A percentile compares a stretch with the other conserved stretches of the same genome.
phyloP scores from a whole-genome alignment of 2,797 vertebrate species.

The Sphaeramia orbicularis region DNA sequence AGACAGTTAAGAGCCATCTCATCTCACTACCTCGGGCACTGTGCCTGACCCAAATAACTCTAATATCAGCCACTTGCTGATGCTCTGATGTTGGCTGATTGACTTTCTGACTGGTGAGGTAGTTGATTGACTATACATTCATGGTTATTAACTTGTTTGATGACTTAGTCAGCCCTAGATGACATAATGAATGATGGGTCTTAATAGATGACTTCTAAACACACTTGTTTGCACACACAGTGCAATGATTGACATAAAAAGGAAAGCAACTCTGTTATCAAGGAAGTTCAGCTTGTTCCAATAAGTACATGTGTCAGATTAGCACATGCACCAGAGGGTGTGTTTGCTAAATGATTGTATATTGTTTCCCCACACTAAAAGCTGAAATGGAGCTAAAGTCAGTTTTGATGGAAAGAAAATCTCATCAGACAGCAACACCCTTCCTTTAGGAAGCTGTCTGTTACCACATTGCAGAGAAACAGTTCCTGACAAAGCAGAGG shows the following conservation, averaged over 20 bases:
- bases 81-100: conserved; percentile 44
- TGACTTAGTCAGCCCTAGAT: conserved; percentile 17
- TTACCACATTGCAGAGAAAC: conserved; percentile 28
- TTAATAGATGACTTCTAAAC: conserved; percentile 31
- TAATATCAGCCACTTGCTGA: conserved; percentile 56
- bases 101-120: conserved; percentile 35
- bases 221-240: conserved; percentile 13
- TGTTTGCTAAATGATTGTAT: conserved; percentile 38
- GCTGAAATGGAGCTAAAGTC: conserved; percentile 14
- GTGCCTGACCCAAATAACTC: conserved; percentile 72
- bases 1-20: conserved; percentile 53
- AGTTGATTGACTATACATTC: conserved; percentile 9
- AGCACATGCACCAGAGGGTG: conserved; percentile 21
- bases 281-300: conserved; percentile 32
- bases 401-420: conserved; percentile 34
- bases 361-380: conserved; percentile 16
- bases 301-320: conserved; percentile 15
- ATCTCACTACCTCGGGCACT: conserved; percentile 53
- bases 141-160: conserved; percentile 23
- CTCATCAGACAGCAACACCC: conserved; percentile 21
- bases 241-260: conserved; percentile 34
- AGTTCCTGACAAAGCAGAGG: conserved; percentile 29
- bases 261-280: conserved; percentile 39
- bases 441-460: conserved; percentile 47
- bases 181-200: conserved; percentile 16